Percentiles rank a stretch among this genome's conserved stretches.
Evolutionary conservation across 2,888 invertebrate species (phyloP).

Genomic region (Epinotia brunnichana): DNA sequence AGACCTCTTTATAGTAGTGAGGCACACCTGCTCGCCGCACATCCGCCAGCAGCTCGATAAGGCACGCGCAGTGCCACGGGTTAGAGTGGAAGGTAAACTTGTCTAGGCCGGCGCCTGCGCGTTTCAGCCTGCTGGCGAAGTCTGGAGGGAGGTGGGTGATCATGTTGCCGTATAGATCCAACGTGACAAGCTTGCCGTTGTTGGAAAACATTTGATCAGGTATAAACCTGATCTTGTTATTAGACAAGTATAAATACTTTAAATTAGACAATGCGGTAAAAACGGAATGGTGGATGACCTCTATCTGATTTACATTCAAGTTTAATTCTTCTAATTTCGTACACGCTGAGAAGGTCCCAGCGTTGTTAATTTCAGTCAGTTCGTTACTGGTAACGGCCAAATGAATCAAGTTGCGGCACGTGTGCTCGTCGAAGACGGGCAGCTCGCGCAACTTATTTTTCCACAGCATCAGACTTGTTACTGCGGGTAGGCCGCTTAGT

Average conservation of each 20-base stretch:
- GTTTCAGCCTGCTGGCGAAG: no score
- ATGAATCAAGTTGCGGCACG: not conserved
- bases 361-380: not conserved
- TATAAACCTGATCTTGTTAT: not conserved
- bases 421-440: not conserved
- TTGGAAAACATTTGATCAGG: not conserved
- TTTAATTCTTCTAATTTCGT: not conserved
- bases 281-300: not conserved
- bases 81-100: not conserved
- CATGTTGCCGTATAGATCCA: not conserved
- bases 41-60: constrained; percentile 4
- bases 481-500: not conserved
- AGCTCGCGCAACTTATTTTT: no score
- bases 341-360: not conserved
- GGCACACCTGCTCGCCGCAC: not conserved
- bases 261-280: not conserved
- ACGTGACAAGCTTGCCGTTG: not conserved
- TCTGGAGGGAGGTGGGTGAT: no score
- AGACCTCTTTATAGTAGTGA: not conserved
- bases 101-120: not conserved
- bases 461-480: no score
- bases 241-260: not conserved
- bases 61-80: constrained; percentile 14
- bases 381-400: not conserved
- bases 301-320: not conserved